Evolutionary conservation across 2,888 invertebrate species (phyloP).

Genomic region (Metellina segmentata): DNA sequence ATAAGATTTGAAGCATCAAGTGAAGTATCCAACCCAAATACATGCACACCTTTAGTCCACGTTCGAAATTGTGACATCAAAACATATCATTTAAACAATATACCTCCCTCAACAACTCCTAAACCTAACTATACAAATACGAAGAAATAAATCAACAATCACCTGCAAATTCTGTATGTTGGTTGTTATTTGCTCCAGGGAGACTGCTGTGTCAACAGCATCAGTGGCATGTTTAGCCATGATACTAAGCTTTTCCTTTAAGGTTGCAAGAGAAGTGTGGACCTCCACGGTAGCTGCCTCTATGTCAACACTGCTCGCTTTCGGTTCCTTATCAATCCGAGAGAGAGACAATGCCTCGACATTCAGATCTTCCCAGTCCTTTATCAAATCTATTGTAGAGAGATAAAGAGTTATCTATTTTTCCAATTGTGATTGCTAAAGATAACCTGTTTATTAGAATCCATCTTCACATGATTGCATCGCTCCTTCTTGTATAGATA

Average conservation of each 20-base stretch:
- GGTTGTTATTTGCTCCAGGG: slow-evolving; percentile 17
- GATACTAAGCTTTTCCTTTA: slow-evolving; percentile 41
- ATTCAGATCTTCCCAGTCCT: slow-evolving; percentile 83
- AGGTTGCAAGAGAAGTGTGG: slow-evolving; percentile 19
- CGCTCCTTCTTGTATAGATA: no score
- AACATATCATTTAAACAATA: no score
- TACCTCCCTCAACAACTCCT: no score
- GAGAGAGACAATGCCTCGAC: slow-evolving; percentile 77
- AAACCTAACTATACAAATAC: background rate
- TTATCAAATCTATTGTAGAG: slow-evolving; percentile 81
- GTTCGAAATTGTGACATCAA: no score
- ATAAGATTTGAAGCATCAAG: no score
- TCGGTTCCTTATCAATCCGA: slow-evolving; percentile 23
- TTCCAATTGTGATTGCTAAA: no score
- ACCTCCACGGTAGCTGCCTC: slow-evolving; percentile 38
- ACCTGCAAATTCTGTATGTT: slow-evolving; percentile 70
- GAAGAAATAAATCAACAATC: background rate
- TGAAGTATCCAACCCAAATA: no score
- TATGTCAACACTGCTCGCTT: slow-evolving; percentile 14
- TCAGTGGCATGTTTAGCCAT: slow-evolving; percentile 21
- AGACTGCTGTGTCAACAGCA: slow-evolving; percentile 22
- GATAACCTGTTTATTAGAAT: no score
- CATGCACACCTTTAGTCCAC: no score
- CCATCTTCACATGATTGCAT: no score
- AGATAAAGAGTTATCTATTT: background rate